Percentiles rank a stretch among this genome's conserved stretches.
phyloP scores from a whole-genome alignment of 2,797 vertebrate species.

The Coracias cyanogaster region DNA sequence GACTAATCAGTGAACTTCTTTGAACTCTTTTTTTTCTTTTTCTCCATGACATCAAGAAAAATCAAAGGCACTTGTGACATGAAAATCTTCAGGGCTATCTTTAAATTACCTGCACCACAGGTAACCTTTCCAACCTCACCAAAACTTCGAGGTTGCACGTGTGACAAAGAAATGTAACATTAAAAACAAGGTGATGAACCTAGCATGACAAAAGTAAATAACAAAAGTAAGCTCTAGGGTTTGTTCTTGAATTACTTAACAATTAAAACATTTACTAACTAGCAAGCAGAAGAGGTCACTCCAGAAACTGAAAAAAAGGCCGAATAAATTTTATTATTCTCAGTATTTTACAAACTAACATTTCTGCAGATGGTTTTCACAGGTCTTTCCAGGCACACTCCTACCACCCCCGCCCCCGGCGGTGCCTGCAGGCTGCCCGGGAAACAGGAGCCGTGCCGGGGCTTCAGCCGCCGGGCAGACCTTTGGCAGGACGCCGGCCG shows the following conservation, averaged over 20 bases:
- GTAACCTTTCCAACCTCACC: not conserved
- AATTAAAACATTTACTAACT: not conserved
- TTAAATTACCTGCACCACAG: not conserved
- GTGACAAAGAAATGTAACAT: rapidly evolving
- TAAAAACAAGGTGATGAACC: rapidly evolving
- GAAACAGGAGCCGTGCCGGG: no score
- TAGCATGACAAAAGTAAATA: rapidly evolving
- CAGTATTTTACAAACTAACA: not conserved
- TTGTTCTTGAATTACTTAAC: rapidly evolving
- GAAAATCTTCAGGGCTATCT: not conserved
- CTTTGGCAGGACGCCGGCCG: no score
- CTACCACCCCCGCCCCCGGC: no score
- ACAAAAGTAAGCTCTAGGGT: not conserved
- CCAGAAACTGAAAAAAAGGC: not conserved
- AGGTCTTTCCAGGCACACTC: no score
- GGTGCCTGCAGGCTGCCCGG: no score
- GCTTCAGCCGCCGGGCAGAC: no score
- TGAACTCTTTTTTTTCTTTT: no score
- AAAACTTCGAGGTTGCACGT: not conserved
- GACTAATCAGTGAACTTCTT: conserved; percentile 19
- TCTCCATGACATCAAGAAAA: conserved; percentile 2
- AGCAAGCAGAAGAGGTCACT: not conserved
- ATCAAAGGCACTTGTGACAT: not conserved
- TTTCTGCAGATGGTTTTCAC: no score
- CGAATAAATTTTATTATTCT: not conserved